Percentiles rank a stretch among this genome's conserved stretches.
Evolutionary conservation across 2,113 vertebrate species (phyloP).

Genomic region (Mesocricetus auratus): DNA sequence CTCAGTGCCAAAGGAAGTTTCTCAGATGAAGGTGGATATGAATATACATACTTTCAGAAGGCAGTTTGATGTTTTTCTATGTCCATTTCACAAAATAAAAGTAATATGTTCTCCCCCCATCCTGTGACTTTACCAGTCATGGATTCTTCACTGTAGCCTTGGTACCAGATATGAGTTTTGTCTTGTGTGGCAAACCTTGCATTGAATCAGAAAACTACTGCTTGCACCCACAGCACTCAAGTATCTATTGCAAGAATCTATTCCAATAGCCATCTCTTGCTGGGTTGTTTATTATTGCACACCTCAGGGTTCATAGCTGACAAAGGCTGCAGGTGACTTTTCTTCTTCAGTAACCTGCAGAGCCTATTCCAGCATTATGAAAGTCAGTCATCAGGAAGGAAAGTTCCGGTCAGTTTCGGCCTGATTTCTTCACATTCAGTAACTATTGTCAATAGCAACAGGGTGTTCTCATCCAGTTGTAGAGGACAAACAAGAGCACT

Average conservation of each 20-base stretch:
- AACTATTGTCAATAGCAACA: background rate
- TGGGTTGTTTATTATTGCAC: background rate
- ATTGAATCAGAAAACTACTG: background rate
- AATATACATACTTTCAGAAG: background rate
- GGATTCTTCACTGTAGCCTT: background rate
- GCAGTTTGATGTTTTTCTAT: background rate
- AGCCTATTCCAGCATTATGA: background rate
- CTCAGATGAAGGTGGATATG: background rate
- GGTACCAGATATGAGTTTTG: background rate
- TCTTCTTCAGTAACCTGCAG: background rate
- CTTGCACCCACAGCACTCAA: background rate
- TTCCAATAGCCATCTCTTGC: background rate
- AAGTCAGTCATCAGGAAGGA: background rate
- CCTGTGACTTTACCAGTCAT: background rate
- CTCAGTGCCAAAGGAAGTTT: background rate
- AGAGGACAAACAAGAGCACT: background rate
- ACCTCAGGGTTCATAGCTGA: background rate
- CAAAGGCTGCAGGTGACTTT: background rate
- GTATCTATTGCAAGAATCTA: background rate
- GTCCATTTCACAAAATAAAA: background rate
- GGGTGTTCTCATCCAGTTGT: background rate
- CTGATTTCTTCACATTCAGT: background rate
- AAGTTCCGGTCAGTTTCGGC: background rate
- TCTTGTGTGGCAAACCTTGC: too few species aligned
- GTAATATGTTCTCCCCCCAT: background rate